These are phyloP conservation scores for Tribolium freemani DNA, from an alignment of 2,888 invertebrate species.

Conservation along the genomic window DNA sequence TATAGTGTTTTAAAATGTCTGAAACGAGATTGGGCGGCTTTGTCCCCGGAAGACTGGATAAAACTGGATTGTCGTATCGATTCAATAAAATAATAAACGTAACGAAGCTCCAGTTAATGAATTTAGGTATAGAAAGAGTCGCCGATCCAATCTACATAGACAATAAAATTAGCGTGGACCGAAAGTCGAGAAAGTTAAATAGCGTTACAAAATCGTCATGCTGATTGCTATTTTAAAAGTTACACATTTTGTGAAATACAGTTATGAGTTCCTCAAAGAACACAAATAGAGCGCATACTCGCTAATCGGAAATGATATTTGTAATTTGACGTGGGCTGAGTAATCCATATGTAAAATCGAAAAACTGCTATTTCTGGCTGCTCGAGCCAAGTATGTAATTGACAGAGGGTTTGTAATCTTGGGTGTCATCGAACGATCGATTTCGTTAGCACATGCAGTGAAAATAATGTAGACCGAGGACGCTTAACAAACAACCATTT, in stretches of 20 bases:
- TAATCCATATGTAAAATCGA: slow-evolving; percentile 23
- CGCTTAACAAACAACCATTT: slow-evolving; percentile 35
- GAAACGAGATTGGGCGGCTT: not conserved
- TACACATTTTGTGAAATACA: slow-evolving; percentile 19
- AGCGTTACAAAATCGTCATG: slow-evolving; percentile 37
- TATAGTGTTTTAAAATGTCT: not conserved
- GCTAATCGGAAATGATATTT: slow-evolving; percentile 29
- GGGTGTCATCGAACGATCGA: slow-evolving; percentile 37
- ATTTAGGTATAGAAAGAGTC: slow-evolving; percentile 3
- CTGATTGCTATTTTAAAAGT: slow-evolving; percentile 21
- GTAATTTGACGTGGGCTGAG: slow-evolving; percentile 19
- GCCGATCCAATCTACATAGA: not conserved
- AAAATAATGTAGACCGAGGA: slow-evolving; percentile 22
- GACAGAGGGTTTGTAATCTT: slow-evolving; percentile 5
- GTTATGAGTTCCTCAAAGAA: slow-evolving; percentile 20
- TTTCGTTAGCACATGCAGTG: slow-evolving; percentile 9
- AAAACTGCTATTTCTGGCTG: slow-evolving; percentile 5
- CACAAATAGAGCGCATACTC: slow-evolving; percentile 35
- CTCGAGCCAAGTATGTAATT: slow-evolving; percentile 7
- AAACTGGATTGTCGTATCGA: slow-evolving; percentile 16
- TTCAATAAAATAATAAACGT: slow-evolving; percentile 14
- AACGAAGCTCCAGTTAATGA: not conserved
- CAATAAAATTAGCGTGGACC: slow-evolving; percentile 5
- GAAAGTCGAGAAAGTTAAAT: slow-evolving; percentile 32
- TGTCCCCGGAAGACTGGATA: slow-evolving; percentile 1